Base-by-base conservation (phyloP, 1,140 invertebrate genomes). In the Lordiphosa mommai region DNA sequence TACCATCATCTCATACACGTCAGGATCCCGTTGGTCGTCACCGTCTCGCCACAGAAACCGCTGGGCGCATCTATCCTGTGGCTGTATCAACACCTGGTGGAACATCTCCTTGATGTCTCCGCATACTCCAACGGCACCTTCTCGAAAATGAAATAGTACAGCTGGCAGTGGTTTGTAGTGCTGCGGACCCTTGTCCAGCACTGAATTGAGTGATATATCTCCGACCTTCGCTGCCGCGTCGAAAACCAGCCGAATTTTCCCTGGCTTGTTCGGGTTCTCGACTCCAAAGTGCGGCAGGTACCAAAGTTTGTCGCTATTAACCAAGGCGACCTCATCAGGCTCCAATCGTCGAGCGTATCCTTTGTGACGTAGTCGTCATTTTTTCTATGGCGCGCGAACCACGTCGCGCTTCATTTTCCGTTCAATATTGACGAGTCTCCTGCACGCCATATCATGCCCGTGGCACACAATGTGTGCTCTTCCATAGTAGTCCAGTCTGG, bases 201-300 rank as follows among this genome's bases (percentile, higher is more conserved):
- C 44, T 17, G 44, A 34, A 3, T 47, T 34, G 7, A 47, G 12
- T 0, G 44, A 47, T 29, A 49, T n/a, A 4, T 9, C 34, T 9
- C 17, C 17, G 4, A 47, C 44, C 8, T 27, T 49, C 1, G 20
- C 47, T 4, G 34, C 33, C n/a, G 33, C 34, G 7, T 49, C 20
- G 7, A 49, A 38, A 2, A 49, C 47, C 9, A 49, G 47, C 1
- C 47, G 47, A 10, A 49, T 20, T n/a, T 49, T 49, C 17, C 47
- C 33, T 1, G 34, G 47, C 47, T 49, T 36, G 12, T 49, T 49
- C 10, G 47, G 34, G 13, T 37, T 49, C 17, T 23, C 8, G 2
- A 23, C 20, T 13, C 14, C 32, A 27, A 47, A 34, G 9, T 44
- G 41, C 12, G 20, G 41, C 23, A 44, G 10, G 27, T 47, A 16